Evolutionary conservation across 1,140 invertebrate species (phyloP).

Genomic region (Cheumatopsyche charites): DNA sequence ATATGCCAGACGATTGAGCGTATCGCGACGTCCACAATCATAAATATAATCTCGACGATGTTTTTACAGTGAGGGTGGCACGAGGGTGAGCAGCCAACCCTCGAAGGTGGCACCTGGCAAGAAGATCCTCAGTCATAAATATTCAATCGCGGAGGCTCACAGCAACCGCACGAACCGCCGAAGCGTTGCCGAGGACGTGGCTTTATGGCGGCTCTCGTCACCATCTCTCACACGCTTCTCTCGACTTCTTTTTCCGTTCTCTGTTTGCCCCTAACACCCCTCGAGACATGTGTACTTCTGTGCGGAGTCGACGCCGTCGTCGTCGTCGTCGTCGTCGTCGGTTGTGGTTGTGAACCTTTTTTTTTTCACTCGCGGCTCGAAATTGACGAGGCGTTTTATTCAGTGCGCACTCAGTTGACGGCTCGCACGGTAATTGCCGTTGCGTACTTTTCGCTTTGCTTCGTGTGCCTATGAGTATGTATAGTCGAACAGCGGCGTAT

Average conservation of each 20-base stretch:
- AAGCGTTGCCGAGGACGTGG: slow-evolving; percentile 16
- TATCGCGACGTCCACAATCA: no score
- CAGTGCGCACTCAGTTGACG: no score
- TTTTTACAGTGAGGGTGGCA: slow-evolving; percentile 2
- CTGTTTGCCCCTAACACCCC: slow-evolving; percentile 16
- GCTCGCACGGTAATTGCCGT: no score
- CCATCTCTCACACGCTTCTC: slow-evolving; percentile 22
- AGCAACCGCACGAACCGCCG: not conserved
- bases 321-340: not conserved
- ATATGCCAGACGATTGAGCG: no score
- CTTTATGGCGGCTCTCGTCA: slow-evolving; percentile 36
- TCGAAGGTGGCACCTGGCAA: slow-evolving; percentile 12
- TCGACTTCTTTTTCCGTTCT: slow-evolving; percentile 7
- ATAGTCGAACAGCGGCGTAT: no score
- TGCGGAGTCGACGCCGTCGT: not conserved
- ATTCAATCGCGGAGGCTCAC: slow-evolving; percentile 34
- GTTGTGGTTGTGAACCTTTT: slow-evolving; percentile 13
- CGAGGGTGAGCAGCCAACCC: not conserved
- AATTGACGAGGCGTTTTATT: no score
- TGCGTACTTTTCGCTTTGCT: no score
- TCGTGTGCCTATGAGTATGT: no score
- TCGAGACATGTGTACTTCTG: slow-evolving; percentile 5
- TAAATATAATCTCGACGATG: slow-evolving; percentile 30
- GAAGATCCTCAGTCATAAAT: slow-evolving; percentile 35
- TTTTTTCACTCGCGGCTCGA: no score